These are phyloP conservation scores for Habropoda laboriosa DNA, from an alignment of 1,140 invertebrate species.

Conservation along the genomic window DNA sequence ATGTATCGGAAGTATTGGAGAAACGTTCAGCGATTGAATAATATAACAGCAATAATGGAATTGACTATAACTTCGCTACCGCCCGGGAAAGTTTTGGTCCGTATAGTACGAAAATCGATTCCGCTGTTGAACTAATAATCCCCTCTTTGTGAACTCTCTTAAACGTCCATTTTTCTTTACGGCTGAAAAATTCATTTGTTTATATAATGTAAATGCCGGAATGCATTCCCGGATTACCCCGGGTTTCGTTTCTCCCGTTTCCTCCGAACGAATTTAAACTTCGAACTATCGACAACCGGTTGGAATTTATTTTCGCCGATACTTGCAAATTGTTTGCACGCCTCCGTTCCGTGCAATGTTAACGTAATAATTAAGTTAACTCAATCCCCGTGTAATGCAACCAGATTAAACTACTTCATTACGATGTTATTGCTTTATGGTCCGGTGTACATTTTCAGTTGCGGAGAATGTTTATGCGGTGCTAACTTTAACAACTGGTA, in stretches of 20 bases:
- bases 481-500: no score
- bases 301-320: neutral
- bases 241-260: neutral
- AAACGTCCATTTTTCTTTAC: neutral
- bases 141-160: neutral
- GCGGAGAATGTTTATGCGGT: no score
- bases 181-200: neutral
- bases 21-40: slow-evolving; percentile 15
- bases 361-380: no score
- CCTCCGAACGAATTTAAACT: neutral
- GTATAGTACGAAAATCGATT: slow-evolving; percentile 15
- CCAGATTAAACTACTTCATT: no score
- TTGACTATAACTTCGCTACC: slow-evolving; percentile 14
- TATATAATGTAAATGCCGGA: neutral
- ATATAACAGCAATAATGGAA: slow-evolving; percentile 34
- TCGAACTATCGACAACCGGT: neutral
- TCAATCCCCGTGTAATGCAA: no score
- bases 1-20: slow-evolving; percentile 9
- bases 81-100: neutral
- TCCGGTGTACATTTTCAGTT: no score
- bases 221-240: neutral
- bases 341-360: no score
- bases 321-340: no score
- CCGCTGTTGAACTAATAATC: slow-evolving; percentile 4
- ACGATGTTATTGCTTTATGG: no score